Base-by-base conservation (phyloP, 2,888 invertebrate genomes). In the Microdon myrmicae region DNA sequence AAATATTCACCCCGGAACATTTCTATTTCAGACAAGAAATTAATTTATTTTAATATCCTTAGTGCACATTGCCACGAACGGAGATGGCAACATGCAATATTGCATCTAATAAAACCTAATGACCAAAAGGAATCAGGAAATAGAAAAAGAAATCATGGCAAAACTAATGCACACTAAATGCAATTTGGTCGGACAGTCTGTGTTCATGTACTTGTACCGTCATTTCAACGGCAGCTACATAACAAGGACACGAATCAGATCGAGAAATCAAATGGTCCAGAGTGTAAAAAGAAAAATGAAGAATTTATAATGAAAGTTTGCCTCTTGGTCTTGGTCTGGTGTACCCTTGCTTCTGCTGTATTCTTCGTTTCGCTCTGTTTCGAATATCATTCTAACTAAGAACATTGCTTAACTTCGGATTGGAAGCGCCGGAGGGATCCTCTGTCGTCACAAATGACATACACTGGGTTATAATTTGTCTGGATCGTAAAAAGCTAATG, bases 121-220 rank as follows among this genome's bases (percentile, higher is more conserved):
- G 64, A 64, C 58, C 58, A 64, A 20, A 56, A 32, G 37, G 34
- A 16, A 14, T 23, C 13, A 17, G 29, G 25, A 23, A 6, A 8
- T 1, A n/a, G 4, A 9, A 10, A 41, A 22, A 55, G 64, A 64
- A 64, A 64, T 64, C 64, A 64, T 64, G 58, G 48, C 58, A 43
- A 51, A 64, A 58, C 58, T 64, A 64, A 64, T 64, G 64, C 58
- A 58, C 58, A 58, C 58, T 58, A 53, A 64, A 64, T 64, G 64
- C 64, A 64, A 64, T 58, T 64, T 37, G 37, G 51, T 58, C 58
- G 37, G 34, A 51, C 53, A 58, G 45, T 58, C 41, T 58, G 22
- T 56, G 25, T 22, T 29, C 28, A 5, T 25, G 20, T 2, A 9
- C 2, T 10, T 9, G 14, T 13, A 6, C 34, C 13, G 9, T 13